These are phyloP conservation scores for Nerophis ophidion DNA, from an alignment of 2,113 vertebrate species.

Conservation along the genomic window DNA sequence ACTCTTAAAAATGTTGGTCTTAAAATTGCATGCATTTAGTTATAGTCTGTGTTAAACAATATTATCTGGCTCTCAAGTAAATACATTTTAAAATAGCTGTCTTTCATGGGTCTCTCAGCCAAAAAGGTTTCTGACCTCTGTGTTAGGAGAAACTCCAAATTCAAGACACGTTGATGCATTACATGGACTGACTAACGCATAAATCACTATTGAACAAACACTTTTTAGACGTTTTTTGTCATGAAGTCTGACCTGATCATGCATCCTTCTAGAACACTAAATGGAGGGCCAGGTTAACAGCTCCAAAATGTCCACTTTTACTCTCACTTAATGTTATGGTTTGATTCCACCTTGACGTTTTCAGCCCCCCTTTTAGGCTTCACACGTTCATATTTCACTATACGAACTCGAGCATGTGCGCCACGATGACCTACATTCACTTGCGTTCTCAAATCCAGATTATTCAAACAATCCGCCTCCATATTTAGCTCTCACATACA, in stretches of 20 bases:
- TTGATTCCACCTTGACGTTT: background rate
- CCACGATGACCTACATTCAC: conserved; percentile 39
- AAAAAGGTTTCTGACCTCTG: too few species aligned
- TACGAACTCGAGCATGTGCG: conserved; percentile 16
- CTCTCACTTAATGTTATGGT: background rate
- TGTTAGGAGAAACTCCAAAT: too few species aligned
- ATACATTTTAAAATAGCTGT: too few species aligned
- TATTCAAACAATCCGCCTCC: background rate
- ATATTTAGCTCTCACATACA: background rate
- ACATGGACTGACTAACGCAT: too few species aligned
- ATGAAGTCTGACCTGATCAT: background rate
- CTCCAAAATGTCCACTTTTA: background rate
- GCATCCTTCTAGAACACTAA: too few species aligned
- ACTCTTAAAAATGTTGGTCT: too few species aligned
- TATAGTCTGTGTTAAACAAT: too few species aligned
- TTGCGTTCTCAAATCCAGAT: background rate
- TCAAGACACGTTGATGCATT: background rate
- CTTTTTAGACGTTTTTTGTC: background rate
- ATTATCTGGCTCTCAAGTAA: too few species aligned
- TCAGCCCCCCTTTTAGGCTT: conserved; percentile 9
- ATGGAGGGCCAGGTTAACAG: too few species aligned
- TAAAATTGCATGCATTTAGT: too few species aligned
- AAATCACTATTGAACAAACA: background rate
- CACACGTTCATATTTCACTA: conserved; percentile 19
- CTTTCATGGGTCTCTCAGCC: too few species aligned